A percentile compares a stretch with the other conserved stretches of the same genome.
phyloP scores from a whole-genome alignment of 2,113 vertebrate species.

The Brevimyrus niger region DNA sequence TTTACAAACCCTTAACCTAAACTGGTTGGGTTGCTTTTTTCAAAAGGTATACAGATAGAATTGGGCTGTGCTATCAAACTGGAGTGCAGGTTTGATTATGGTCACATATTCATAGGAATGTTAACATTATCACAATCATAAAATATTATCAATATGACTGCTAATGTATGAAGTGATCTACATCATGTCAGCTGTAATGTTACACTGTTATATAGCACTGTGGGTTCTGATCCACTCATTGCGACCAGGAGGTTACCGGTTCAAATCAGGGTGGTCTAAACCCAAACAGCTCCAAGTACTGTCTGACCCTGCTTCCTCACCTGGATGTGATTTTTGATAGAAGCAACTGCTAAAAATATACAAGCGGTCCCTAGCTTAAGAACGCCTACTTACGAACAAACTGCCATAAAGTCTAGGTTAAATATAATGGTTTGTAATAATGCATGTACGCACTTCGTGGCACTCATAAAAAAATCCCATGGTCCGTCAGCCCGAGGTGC shows the following conservation, averaged over 20 bases:
- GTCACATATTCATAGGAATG: not conserved
- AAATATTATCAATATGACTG: not conserved
- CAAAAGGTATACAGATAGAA: not conserved
- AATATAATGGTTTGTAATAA: not conserved
- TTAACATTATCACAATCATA: not conserved
- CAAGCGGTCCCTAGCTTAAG: not conserved
- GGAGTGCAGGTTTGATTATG: not conserved
- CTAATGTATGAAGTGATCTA: not conserved
- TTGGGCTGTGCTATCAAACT: not conserved
- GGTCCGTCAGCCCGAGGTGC: not conserved
- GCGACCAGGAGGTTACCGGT: not conserved
- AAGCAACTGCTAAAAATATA: not conserved
- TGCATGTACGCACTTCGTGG: not conserved
- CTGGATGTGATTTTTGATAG: not conserved
- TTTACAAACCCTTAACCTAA: not conserved
- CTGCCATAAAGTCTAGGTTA: not conserved
- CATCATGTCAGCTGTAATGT: not conserved
- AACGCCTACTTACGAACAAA: not conserved
- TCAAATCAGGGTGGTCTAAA: not conserved
- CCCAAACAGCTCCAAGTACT: not conserved
- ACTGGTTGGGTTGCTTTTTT: not conserved
- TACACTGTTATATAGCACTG: not conserved
- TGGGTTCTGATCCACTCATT: not conserved
- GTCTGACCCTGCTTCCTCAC: not conserved
- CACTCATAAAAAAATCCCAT: not conserved